phyloP scores from a whole-genome alignment of 1,140 invertebrate genomes.

The Camponotus floridanus region DNA sequence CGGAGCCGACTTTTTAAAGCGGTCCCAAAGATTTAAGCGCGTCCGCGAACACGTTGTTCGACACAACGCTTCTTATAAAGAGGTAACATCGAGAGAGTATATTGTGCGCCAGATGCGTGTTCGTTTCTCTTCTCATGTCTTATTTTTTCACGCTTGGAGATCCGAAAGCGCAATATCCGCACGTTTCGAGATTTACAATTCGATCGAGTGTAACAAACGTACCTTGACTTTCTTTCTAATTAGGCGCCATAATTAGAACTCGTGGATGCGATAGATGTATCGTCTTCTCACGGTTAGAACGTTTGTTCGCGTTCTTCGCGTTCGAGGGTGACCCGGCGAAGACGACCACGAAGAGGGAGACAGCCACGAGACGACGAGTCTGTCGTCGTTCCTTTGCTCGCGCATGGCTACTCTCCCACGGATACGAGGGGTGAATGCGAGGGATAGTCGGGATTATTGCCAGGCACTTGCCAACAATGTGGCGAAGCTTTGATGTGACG shows the following conservation, averaged over 20 bases:
- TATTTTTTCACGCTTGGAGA: conserved; percentile 1
- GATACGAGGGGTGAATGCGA: conserved; percentile 20
- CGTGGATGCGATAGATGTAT: background rate
- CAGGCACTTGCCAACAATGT: conserved; percentile 83
- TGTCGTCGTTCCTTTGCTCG: conserved; percentile 61
- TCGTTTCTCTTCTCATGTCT: background rate
- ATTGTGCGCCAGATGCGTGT: conserved; percentile 47
- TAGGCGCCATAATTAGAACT: background rate
- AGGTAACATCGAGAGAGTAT: conserved; percentile 26
- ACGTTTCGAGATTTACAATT: background rate
- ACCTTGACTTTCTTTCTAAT: background rate
- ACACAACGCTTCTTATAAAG: conserved; percentile 17
- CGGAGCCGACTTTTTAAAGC: conserved; percentile 54
- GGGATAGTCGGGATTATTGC: conserved; percentile 43
- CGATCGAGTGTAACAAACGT: background rate
- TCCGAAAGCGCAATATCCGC: background rate
- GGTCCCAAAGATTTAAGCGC: conserved; percentile 10
- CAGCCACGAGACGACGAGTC: conserved; percentile 24
- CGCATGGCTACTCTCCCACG: conserved; percentile 27
- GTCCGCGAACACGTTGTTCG: conserved; percentile 43
- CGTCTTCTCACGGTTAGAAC: conserved; percentile 15
- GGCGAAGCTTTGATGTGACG: conserved; percentile 83
- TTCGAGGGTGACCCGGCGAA: conserved; percentile 11
- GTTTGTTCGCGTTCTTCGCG: background rate
- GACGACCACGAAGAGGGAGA: conserved; percentile 27